Base-by-base conservation (phyloP, 2,888 invertebrate species). In the Pachymerium ferrugineum region DNA sequence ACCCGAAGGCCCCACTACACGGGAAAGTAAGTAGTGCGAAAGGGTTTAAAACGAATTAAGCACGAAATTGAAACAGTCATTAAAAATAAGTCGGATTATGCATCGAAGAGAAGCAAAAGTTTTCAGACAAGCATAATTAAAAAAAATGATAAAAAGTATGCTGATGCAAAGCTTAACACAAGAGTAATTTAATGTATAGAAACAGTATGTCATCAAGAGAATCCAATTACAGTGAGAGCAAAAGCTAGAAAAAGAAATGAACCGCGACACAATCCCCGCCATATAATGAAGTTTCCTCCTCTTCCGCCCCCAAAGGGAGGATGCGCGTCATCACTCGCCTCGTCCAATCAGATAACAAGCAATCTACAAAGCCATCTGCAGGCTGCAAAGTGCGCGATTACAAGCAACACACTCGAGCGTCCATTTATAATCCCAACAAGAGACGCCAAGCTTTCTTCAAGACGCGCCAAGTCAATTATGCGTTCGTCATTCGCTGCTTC, bases 221-320 rank as follows among this genome's bases (percentile, higher is more conserved):
- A 62, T 62, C 62, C 62, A 62, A 62, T 62, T 62, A 62, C 62
- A 62, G 28, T 25, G n/a, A 62, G 62, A 25, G 62, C 62, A 62
- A 62, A 62, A 62, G 62, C 25, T 28, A 62, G 62, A 25, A 62
- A 62, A 62, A 62, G 62, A 62, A 62, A 62, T 62, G 62, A 62
- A 62, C 62, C 62, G 62, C 62, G 62, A 62, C 62, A 62, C 62
- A 62, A 62, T 62, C 62, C 62, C 62, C 62, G 28, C 62, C 62
- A 25, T 10, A 62, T 62, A 62, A 62, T 62, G 62, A 62, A 62
- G 62, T 62, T 62, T 62, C 62, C 62, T 62, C 62, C 62, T 62
- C 12, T 62, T 62, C 62, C 62, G 62, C 62, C 62, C 62, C 62
- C 62, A 10, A 3, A 25, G 62, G 62, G 62, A 62, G 62, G 62